Percentiles rank a stretch among this genome's conserved stretches.
phyloP scores from a whole-genome alignment of 2,113 vertebrate genomes.

The Callorhinus ursinus region DNA sequence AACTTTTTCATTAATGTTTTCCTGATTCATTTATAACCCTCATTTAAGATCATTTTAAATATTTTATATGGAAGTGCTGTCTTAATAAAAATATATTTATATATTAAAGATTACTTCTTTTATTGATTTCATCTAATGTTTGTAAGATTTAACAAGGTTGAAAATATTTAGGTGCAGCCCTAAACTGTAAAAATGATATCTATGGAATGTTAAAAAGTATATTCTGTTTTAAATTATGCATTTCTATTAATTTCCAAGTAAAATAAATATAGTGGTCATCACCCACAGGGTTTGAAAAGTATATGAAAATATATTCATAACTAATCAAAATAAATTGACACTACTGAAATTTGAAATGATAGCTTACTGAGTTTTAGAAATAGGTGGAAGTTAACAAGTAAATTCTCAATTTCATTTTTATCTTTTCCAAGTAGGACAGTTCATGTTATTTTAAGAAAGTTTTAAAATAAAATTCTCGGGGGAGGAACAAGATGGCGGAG shows the following conservation, averaged over 20 bases:
- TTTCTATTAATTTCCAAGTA: neutral
- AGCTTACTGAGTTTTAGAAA: neutral
- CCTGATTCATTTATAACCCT: neutral
- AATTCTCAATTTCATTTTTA: neutral
- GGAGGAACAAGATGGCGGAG: too few species aligned
- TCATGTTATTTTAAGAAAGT: neutral
- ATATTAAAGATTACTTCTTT: neutral
- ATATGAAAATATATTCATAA: neutral
- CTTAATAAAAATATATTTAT: neutral
- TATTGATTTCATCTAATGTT: neutral
- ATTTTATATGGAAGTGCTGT: neutral
- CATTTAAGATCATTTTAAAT: neutral
- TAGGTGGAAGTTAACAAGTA: neutral
- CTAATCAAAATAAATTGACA: neutral
- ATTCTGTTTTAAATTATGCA: neutral
- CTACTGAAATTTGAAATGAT: neutral
- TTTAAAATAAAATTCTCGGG: neutral
- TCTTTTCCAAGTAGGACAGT: neutral
- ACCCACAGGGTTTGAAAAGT: neutral
- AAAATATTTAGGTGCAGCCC: neutral
- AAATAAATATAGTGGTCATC: neutral
- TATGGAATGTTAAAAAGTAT: neutral
- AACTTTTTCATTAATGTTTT: neutral
- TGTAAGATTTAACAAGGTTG: neutral
- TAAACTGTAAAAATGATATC: neutral